Evolutionary conservation across 1,140 invertebrate species (phyloP), one percentile per base, ranked within the genome.

Genomic region (Calycopis cecrops): DNA sequence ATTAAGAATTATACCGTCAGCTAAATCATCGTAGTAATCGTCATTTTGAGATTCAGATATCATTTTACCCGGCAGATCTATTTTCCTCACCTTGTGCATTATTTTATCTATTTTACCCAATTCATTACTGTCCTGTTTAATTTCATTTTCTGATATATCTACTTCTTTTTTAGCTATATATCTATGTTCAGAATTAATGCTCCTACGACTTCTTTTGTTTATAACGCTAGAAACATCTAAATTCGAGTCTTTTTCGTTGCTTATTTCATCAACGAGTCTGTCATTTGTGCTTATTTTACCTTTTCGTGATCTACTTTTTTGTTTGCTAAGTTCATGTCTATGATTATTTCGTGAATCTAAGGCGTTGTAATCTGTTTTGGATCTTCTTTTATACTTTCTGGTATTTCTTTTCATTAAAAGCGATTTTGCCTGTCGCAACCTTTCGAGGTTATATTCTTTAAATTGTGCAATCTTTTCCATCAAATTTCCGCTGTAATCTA

Each of bases 51-150:
- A 50, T 21, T 60, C 63, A 10, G 69, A 53, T 9, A 64, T 38
- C 44, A 62, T 51, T 44, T 72, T 59, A 28, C 62, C 7, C 2
- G 73, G 64, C 28, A 76, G 44, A 44, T 75, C 60, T 44, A 85
- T 65, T 59, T 73, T 63, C 16, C 78, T 67, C 8, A 85, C 51
- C 52, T 73, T 76, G 11, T 69, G 56, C 4, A 82, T 51, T 18
- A 77, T 65, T 18, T 77, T 78, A 18, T 60, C 67, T 16, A 73
- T 18, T 53, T 73, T 71, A 3, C 52, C 48, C 48, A 61, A 60
- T 37, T 67, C 59, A 52, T 63, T 61, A 28, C 21, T 28, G 38
- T 35, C 28, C 17, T 44, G 14, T 9, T 44, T 16, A 16, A 44
- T 9, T 16, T 44, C 17, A 48, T 54, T 57, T 56, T 60, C 33